Evolutionary conservation across 2,113 vertebrate species (phyloP).

Genomic region (Epinephelus lanceolatus): DNA sequence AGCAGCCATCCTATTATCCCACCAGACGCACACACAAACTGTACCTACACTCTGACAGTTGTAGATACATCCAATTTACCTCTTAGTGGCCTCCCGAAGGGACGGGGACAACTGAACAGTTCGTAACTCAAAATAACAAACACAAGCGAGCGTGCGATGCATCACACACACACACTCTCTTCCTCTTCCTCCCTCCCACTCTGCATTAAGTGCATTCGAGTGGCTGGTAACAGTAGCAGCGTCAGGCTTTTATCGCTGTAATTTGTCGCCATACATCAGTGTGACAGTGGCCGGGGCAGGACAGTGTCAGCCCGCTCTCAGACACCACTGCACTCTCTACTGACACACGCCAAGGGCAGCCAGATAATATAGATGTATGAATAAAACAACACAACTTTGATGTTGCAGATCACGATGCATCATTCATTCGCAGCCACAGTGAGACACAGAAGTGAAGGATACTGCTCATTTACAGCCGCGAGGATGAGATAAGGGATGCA

Average conservation of each 20-base stretch:
- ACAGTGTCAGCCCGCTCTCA: slow-evolving; percentile 47
- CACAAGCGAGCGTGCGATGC: slow-evolving; percentile 20
- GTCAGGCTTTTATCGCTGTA: slow-evolving; percentile 74
- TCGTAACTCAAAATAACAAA: slow-evolving; percentile 65
- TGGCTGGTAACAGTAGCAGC: slow-evolving; percentile 68
- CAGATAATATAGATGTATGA: slow-evolving; percentile 76
- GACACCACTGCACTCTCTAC: slow-evolving; percentile 46
- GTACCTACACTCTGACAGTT: slow-evolving; percentile 60
- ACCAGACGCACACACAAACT: slow-evolving; percentile 43
- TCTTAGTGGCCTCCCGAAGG: slow-evolving; percentile 67
- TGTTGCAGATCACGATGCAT: slow-evolving; percentile 70
- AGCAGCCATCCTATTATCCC: slow-evolving; percentile 67
- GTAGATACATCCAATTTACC: slow-evolving; percentile 67
- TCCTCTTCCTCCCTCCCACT: slow-evolving; percentile 45
- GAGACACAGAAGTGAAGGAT: slow-evolving; percentile 58
- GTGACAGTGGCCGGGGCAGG: slow-evolving; percentile 69
- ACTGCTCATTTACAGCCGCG: slow-evolving; percentile 53
- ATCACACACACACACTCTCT: slow-evolving; percentile 24
- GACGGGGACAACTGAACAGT: slow-evolving; percentile 57
- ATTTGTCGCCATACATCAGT: slow-evolving; percentile 74
- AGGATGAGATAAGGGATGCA: slow-evolving; percentile 64
- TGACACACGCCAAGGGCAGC: slow-evolving; percentile 73
- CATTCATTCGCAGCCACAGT: slow-evolving; percentile 63
- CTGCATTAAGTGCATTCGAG: slow-evolving; percentile 70
- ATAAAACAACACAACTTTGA: slow-evolving; percentile 78